Conservation (phyloP, 2,113 vertebrate species). For the Phoenicopterus ruber region DNA sequence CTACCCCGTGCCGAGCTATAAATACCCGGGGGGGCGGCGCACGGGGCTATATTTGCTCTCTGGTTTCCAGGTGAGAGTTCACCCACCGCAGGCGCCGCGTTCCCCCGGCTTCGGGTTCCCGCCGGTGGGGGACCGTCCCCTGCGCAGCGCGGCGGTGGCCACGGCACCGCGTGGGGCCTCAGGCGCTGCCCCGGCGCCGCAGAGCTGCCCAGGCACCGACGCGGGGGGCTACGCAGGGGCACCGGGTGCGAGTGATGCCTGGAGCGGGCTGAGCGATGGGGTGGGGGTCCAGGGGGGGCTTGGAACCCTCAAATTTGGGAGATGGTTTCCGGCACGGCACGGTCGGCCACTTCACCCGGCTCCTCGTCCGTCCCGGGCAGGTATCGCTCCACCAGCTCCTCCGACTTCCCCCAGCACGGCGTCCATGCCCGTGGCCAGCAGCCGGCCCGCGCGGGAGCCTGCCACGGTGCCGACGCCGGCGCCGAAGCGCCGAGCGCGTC, state of each 20-base stretch:
- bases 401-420: slow-evolving; percentile 75
- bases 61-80: slow-evolving; percentile 60
- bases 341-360: slow-evolving; percentile 73
- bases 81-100: accelerated
- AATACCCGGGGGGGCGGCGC: background rate
- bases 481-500: slow-evolving; percentile 75
- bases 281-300: accelerated
- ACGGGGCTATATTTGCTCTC: background rate
- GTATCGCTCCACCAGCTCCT: slow-evolving; percentile 83
- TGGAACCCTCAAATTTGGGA: background rate
- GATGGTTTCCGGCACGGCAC: accelerated
- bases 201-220: background rate
- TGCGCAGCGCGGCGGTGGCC: accelerated
- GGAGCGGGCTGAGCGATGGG: background rate
- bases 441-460: slow-evolving; percentile 74
- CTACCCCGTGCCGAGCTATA: slow-evolving; percentile 14
- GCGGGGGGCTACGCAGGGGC: background rate
- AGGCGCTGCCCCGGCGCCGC: background rate
- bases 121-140: accelerated
- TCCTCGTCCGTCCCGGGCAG: slow-evolving; percentile 76
- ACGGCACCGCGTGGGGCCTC: accelerated
- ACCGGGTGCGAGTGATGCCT: accelerated
- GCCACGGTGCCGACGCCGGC: slow-evolving; percentile 71
- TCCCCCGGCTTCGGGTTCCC: background rate
- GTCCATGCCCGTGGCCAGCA: slow-evolving; percentile 81